A percentile compares a stretch with the other conserved stretches of the same genome.
Evolutionary conservation across 2,113 vertebrate genomes (phyloP).

Genomic region (Camelus dromedarius): DNA sequence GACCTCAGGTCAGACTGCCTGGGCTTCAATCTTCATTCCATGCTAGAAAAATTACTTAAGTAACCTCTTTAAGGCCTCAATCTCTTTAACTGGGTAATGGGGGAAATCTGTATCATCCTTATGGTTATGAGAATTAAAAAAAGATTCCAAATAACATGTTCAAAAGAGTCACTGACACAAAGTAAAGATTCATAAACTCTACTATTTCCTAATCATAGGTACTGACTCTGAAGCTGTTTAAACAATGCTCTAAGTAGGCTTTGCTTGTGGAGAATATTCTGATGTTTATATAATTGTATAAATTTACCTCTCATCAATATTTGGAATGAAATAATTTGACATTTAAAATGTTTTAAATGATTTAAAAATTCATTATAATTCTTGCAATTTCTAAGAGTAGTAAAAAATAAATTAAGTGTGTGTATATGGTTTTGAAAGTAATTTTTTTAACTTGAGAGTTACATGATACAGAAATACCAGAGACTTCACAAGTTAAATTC

Average conservation of each 20-base stretch:
- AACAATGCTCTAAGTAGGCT: neutral
- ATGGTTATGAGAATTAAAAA: neutral
- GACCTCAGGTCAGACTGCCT: neutral
- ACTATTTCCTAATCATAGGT: neutral
- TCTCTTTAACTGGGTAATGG: neutral
- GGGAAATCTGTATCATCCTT: neutral
- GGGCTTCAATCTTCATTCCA: neutral
- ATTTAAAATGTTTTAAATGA: conserved; percentile 6
- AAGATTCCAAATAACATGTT: neutral
- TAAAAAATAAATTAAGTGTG: neutral
- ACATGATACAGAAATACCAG: neutral
- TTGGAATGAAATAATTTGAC: conserved; percentile 22
- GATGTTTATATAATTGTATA: neutral
- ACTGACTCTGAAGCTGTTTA: neutral
- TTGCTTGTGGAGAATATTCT: neutral
- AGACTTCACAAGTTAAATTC: neutral
- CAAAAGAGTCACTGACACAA: neutral
- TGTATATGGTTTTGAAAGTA: neutral
- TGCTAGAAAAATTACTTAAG: conserved; percentile 18
- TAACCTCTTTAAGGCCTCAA: neutral
- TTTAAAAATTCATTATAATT: conserved; percentile 18
- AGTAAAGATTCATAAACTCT: neutral
- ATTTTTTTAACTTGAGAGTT: neutral
- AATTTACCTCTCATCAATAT: neutral
- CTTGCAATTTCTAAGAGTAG: neutral